Base-by-base conservation (phyloP, 1,140 invertebrate genomes). In the Eupeodes corollae region DNA sequence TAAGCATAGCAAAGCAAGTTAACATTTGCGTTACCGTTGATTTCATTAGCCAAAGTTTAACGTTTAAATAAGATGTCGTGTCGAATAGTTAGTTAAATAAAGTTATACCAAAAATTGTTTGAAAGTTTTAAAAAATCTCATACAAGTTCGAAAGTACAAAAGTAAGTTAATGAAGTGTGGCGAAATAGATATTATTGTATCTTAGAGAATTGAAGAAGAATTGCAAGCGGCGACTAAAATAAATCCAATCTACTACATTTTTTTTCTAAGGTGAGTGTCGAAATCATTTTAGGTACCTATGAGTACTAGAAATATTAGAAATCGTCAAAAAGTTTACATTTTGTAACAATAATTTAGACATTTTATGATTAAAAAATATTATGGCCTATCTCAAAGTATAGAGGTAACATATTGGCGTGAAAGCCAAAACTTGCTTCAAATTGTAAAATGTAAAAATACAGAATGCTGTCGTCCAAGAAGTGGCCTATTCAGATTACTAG, bases 31-130 rank as follows among this genome's bases (percentile, higher is more conserved):
- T 56, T 54, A 50, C 48, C 47, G 31, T 52, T 52, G 19, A 49
- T 54, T 49, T 35, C 35, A 39, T 56, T 50, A 46, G 43, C 52
- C 50, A 46, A 54, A 54, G 43, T 54, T 49, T 46, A 49, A 52
- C 46, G 41, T 52, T 51, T 38, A 38, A 38, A 6, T 38, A 38
- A 38, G 13, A 38, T 38, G 37, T 38, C 37, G 37, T 38, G 14
- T 54, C 51, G 52, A 52, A 57, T 48, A 53, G 49, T 50, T 51
- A 55, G n/a, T n/a, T n/a, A 57, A 57, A 51, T 51, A 44, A 55
- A 54, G 33, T 52, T 48, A 55, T 58, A 55, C 50, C 55, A 56
- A 56, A 55, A 55, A 49, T 47, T 55, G 39, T 53, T 56, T 40
- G 48, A 51, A 53, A 48, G 55, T 38, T 38, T 38, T 38, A 38